Evolutionary conservation across 2,797 vertebrate genomes (phyloP), one percentile per base, ranked within the genome.

Genomic region (Cossypha polioptera): DNA sequence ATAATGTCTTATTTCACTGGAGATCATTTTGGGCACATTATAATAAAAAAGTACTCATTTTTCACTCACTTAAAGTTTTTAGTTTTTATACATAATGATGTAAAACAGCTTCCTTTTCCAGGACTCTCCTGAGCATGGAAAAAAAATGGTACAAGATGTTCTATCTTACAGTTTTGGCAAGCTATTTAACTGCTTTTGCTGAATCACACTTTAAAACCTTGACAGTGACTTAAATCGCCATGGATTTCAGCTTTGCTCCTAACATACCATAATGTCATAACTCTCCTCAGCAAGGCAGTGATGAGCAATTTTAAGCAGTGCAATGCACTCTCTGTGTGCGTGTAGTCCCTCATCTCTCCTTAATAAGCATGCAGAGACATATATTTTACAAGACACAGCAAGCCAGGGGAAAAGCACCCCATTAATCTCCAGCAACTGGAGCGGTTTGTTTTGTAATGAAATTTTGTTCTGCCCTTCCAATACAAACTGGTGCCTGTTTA

Each of bases 371-470:
- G 59, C 93, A 83, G 75, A 75, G 89, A 96, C 95, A 94, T 84
- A 85, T 95, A 94, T 89, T 94, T 81, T 59, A 82, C 48, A 96
- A 80, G 90, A 78, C 69, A 86, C 55, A 80, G 58, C 72, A 96
- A 93, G 65, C 48, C 78, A 69, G 59, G 50, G 47, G 81, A 92
- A 95, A 96, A 97, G 71, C 54, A 96, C 62, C 68, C 89, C 88
- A 97, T 97, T 97, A 96, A 97, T 97, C 95, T 92, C 91, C 86
- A 95, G 95, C 93, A 95, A 96, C 73, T 69, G 86, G 33, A 73
- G 77, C 8, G 0, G 78, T 83, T 90, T 67, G 28, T 87, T 90
- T 97, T 68, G 53, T 91, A 95, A 95, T 85, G 61, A 88, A 93
- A 95, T 96, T 96, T 94, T 94, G 69, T 96, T 93, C 91, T 74